Evolutionary conservation across 1,140 invertebrate species (phyloP).

Genomic region (Anagrus nilaparvatae): DNA sequence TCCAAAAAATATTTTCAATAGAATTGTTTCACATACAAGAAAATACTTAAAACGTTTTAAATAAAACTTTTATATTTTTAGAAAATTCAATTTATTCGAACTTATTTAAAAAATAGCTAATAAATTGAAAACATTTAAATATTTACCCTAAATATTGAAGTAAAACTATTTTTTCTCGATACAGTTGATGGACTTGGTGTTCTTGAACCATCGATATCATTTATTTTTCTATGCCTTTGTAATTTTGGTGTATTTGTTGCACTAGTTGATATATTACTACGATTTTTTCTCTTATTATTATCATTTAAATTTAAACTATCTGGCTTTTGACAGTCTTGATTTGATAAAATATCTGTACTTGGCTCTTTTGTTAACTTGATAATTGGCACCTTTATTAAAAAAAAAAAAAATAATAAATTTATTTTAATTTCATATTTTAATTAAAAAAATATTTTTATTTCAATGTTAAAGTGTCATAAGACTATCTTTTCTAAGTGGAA

Average conservation of each 20-base stretch:
- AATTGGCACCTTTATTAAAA: conserved; percentile 18
- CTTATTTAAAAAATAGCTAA: neutral
- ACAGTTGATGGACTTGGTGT: conserved; percentile 50
- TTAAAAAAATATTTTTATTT: too few relatives aligned
- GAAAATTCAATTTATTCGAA: neutral
- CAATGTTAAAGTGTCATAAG: too few relatives aligned
- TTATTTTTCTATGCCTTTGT: conserved; percentile 37
- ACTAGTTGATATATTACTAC: conserved; percentile 22
- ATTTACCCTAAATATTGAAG: conserved; percentile 60
- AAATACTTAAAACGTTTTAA: neutral
- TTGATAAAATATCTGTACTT: too few relatives aligned
- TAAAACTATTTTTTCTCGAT: conserved; percentile 68
- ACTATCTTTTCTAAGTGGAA: too few relatives aligned
- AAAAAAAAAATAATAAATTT: neutral
- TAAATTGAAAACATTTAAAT: too few relatives aligned
- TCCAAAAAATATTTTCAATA: too few relatives aligned
- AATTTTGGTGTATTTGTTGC: conserved; percentile 32
- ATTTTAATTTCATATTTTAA: neutral
- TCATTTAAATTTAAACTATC: conserved; percentile 35
- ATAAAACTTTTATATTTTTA: neutral
- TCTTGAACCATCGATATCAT: conserved; percentile 37
- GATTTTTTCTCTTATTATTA: conserved; percentile 33
- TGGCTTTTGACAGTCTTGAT: conserved; percentile 28
- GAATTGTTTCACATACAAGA: too few relatives aligned
- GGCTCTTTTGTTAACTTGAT: conserved; percentile 13